Base-by-base conservation (phyloP, 2,113 vertebrate genomes). In the Sylvietta virens region DNA sequence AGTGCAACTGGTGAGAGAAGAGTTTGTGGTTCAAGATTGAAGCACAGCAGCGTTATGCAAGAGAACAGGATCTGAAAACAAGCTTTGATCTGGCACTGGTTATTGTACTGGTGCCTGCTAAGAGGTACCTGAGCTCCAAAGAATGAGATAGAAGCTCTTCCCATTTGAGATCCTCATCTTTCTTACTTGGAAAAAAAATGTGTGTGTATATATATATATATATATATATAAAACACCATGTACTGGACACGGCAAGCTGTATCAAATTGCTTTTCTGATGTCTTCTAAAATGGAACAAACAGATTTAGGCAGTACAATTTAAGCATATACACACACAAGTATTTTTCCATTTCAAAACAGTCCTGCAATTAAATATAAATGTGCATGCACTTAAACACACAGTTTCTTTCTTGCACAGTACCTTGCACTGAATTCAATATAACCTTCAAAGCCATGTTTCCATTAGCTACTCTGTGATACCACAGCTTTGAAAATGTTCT, bases 321-420 rank as follows among this genome's bases (percentile, higher is more conserved):
- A 76, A 57, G 65, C 19, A 77, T 16, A 57, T 16, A 57, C 13
- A 21, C 3, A 1, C 27, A 80, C 17, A 33, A 15, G 28, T 37
- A 47, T 47, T 90, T 90, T 94, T 93, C 91, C 76, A 88, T 81
- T 90, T 92, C 53, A 71, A n/a, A 58, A 45, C 44, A 19, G 9
- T n/a, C 12, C 30, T 30, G 6, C n/a, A 93, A 78, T 83, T 69
- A 94, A 97, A 96, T 86, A 92, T 81, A 88, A 79, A 92, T 74
- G 73, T 22, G 45, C 37, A 37, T 0, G 15, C 76, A 81, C 42
- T 93, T 65, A 37, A 94, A 90, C 27, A 66, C 27, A 51, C 10
- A 42, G 31, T 47, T 93, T 81, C 80, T 73, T 45, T 84, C 83
- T 44, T 54, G 54, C 26, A 47, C 24, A 79, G 47, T 42, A 37